phyloP scores from a whole-genome alignment of 2,888 invertebrate genomes.

The Thereva nobilitata region DNA sequence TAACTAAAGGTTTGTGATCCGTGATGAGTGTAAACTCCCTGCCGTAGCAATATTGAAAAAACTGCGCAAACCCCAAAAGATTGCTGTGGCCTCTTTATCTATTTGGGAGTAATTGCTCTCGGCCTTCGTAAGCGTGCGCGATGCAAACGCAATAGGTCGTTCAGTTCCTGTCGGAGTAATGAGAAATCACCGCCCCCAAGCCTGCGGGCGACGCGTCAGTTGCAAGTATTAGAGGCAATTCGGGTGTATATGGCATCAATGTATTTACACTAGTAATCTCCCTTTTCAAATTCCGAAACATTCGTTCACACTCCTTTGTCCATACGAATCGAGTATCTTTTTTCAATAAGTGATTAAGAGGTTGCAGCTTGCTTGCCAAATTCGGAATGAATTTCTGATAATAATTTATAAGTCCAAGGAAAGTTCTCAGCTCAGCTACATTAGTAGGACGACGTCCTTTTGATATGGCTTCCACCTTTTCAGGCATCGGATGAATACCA shows the following conservation, averaged over 20 bases:
- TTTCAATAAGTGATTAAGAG: neutral
- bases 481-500: neutral
- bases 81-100: conserved; percentile 10
- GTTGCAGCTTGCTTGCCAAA: neutral
- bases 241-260: neutral
- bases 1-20: too few species aligned
- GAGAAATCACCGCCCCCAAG: neutral
- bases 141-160: neutral
- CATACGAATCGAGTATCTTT: neutral
- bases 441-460: neutral
- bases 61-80: conserved; percentile 12
- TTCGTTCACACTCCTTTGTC: too few species aligned
- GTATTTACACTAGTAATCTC: neutral
- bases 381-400: neutral
- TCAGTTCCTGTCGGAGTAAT: neutral
- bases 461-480: neutral
- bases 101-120: neutral
- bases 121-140: neutral
- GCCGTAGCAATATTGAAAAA: too few species aligned
- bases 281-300: too few species aligned
- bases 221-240: neutral
- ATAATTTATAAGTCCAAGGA: neutral
- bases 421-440: neutral
- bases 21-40: too few species aligned
- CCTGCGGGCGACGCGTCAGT: neutral